Percentiles rank a stretch among this genome's conserved stretches.
These are phyloP conservation scores for Calyptommatus sinebrachiatus DNA, from an alignment of 2,113 vertebrate species.

Conservation along the genomic window DNA sequence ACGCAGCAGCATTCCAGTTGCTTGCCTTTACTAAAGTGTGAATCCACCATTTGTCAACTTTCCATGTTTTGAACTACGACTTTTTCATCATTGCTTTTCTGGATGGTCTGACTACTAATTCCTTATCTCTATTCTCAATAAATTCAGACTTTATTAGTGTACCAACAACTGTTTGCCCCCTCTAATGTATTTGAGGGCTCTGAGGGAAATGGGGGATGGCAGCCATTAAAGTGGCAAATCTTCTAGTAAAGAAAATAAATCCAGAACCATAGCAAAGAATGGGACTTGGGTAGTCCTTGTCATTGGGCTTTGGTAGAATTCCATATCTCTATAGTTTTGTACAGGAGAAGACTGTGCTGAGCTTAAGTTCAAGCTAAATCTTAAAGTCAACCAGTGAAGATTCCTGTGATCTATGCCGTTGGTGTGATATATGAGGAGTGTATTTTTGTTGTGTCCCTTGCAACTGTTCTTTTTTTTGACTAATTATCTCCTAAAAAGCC, in stretches of 20 bases:
- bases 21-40: too few species aligned
- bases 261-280: not conserved
- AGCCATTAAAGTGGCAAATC: not conserved
- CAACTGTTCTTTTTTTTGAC: not conserved
- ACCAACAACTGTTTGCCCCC: too few species aligned
- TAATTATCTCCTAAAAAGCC: not conserved
- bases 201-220: too few species aligned
- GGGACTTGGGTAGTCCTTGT: not conserved
- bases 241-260: not conserved
- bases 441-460: not conserved
- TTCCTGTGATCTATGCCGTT: not conserved
- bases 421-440: not conserved
- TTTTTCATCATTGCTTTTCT: too few species aligned
- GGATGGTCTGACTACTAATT: too few species aligned
- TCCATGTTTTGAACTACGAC: too few species aligned
- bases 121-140: too few species aligned
- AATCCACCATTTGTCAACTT: too few species aligned
- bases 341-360: not conserved
- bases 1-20: too few species aligned
- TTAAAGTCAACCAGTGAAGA: not conserved
- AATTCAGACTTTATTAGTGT: too few species aligned
- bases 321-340: not conserved
- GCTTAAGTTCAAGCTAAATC: too few species aligned
- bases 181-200: too few species aligned
- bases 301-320: not conserved